phyloP scores from a whole-genome alignment of 1,140 invertebrate genomes.

The Drosophila parabipectinata region DNA sequence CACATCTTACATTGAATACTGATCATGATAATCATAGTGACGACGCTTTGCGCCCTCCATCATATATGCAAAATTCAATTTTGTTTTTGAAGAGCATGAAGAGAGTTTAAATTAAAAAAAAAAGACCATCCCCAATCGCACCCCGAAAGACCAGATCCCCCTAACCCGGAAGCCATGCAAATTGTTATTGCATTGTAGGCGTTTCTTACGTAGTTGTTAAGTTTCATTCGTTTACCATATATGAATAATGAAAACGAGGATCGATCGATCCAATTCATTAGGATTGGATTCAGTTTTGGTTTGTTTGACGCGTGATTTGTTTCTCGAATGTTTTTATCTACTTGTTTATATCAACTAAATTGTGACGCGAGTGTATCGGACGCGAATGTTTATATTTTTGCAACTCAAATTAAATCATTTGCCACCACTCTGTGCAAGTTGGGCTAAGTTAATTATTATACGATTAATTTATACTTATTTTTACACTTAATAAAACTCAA shows the following conservation, averaged over 20 bases:
- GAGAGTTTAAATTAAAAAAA: constrained; percentile 40
- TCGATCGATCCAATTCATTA: constrained; percentile 9
- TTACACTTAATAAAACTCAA: constrained; percentile 51
- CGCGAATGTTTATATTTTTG: constrained; percentile 25
- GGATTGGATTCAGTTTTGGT: constrained; percentile 43
- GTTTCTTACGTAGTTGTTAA: constrained; percentile 58
- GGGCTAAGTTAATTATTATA: constrained; percentile 67
- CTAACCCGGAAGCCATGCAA: constrained; percentile 33
- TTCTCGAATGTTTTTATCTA: constrained; percentile 38
- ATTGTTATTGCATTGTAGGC: constrained; percentile 53
- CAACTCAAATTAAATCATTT: constrained; percentile 50
- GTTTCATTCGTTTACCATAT: constrained; percentile 52
- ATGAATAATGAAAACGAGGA: constrained; percentile 15
- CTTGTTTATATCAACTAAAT: constrained; percentile 21
- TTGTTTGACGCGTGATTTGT: constrained; percentile 54
- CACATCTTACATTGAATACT: constrained; percentile 7
- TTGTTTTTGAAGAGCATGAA: constrained; percentile 52
- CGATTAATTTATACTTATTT: constrained; percentile 67
- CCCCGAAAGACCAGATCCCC: constrained; percentile 6
- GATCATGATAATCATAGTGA: constrained; percentile 33
- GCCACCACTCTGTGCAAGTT: constrained; percentile 61
- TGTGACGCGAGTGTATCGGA: constrained; percentile 36
- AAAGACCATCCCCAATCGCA: constrained; percentile 51
- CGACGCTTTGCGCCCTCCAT: constrained; percentile 40
- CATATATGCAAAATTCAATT: constrained; percentile 69